phyloP scores from a whole-genome alignment of 1,140 invertebrate species.

The Aphelenchoides avenae region DNA sequence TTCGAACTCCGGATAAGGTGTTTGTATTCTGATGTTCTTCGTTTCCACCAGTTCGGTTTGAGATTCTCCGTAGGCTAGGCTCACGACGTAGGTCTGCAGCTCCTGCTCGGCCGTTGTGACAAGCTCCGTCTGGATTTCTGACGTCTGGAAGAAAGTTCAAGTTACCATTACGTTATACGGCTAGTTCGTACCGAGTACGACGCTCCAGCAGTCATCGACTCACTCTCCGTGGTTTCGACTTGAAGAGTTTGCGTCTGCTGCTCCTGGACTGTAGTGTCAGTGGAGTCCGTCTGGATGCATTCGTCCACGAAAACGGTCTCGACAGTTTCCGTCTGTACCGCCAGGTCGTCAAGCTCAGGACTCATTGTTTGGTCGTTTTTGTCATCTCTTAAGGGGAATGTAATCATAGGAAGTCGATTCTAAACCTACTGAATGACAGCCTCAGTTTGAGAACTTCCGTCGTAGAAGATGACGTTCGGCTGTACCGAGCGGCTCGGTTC shows the following conservation, averaged over 20 bases:
- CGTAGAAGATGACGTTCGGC: constrained; percentile 30
- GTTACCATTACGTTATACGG: constrained; percentile 4
- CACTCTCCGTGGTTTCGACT: constrained; percentile 26
- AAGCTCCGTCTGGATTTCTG: constrained; percentile 45
- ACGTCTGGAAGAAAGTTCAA: constrained; percentile 20
- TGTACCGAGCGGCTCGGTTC: constrained; percentile 14
- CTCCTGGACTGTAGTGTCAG: constrained; percentile 8
- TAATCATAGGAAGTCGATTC: constrained; percentile 4
- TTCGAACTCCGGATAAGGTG: constrained; percentile 41
- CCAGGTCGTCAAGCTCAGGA: constrained; percentile 27
- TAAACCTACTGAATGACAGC: constrained; percentile 32
- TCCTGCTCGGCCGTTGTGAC: constrained; percentile 38
- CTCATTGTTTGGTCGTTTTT: constrained; percentile 48
- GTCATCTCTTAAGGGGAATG: constrained; percentile 37
- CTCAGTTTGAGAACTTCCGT: constrained; percentile 50
- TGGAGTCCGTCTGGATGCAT: constrained; percentile 31
- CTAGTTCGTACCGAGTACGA: not conserved
- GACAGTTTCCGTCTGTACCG: constrained; percentile 22
- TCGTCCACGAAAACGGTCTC: constrained; percentile 23
- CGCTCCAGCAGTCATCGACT: constrained; percentile 34
- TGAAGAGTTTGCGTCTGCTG: constrained; percentile 25
- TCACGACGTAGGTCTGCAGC: constrained; percentile 51
- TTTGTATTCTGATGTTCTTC: constrained; percentile 52
- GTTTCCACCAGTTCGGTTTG: constrained; percentile 52
- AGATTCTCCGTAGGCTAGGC: constrained; percentile 42